A percentile compares a stretch with the other conserved stretches of the same genome.
Evolutionary conservation across 2,888 invertebrate genomes (phyloP).

Genomic region (Alviniconcha strummeri): DNA sequence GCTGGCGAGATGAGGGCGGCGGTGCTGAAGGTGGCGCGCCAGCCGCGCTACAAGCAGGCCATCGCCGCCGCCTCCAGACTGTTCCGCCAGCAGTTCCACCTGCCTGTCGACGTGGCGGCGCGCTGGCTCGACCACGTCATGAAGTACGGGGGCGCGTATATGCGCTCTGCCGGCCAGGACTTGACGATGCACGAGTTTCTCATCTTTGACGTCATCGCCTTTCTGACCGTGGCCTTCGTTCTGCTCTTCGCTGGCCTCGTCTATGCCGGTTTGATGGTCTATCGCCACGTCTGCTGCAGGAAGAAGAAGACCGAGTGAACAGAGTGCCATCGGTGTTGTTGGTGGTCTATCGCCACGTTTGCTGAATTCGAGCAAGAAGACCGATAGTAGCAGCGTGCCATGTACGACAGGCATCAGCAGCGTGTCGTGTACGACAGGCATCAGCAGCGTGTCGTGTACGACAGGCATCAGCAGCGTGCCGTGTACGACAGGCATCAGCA

Average conservation of each 20-base stretch:
- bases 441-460: not conserved
- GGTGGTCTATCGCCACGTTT: not conserved
- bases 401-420: not conserved
- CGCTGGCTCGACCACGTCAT: constrained; percentile 60
- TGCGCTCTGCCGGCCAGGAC: constrained; percentile 48
- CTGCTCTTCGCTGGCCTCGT: constrained; percentile 19
- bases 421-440: not conserved
- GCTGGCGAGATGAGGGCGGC: constrained; percentile 17
- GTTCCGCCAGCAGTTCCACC: constrained; percentile 37
- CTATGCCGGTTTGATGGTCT: constrained; percentile 21
- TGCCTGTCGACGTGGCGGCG: constrained; percentile 49
- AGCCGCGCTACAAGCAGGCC: constrained; percentile 32
- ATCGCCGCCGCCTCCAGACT: constrained; percentile 34
- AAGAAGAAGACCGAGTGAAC: constrained; percentile 24
- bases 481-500: no score
- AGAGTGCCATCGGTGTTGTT: not conserved
- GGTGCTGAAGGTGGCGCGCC: constrained; percentile 26
- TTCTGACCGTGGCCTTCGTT: constrained; percentile 31
- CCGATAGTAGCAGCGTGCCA: not conserved
- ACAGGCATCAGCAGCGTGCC: no score
- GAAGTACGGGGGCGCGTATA: constrained; percentile 52
- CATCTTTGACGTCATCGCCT: constrained; percentile 49
- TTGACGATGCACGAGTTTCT: constrained; percentile 54
- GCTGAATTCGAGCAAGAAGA: not conserved
- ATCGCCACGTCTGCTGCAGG: constrained; percentile 23